phyloP scores from a whole-genome alignment of 37 sponge, comb jelly and placozoan species.

The Bolinopsis microptera region DNA sequence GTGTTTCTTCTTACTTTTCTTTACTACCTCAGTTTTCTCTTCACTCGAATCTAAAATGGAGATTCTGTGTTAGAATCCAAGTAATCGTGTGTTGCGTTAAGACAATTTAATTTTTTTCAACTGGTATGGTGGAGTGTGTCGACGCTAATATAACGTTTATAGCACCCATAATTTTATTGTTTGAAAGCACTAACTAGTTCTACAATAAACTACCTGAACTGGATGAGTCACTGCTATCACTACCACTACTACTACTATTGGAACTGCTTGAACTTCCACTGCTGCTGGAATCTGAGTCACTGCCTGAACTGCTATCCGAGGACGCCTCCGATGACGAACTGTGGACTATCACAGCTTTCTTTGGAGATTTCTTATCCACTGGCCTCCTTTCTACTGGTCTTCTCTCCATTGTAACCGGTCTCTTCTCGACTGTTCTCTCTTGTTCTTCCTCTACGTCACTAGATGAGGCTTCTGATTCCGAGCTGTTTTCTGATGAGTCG shows the following conservation, averaged over 20 bases:
- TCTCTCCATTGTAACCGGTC: neutral
- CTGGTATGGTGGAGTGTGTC: too few species aligned
- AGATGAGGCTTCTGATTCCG: neutral
- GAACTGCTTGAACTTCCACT: conserved; percentile 34
- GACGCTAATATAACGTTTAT: too few species aligned
- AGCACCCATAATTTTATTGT: too few species aligned
- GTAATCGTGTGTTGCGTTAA: too few species aligned
- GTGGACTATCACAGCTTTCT: conserved; percentile 23
- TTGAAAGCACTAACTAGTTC: neutral
- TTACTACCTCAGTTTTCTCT: too few species aligned
- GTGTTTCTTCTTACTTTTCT: neutral
- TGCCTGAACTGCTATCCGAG: conserved; percentile 31
- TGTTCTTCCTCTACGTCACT: neutral
- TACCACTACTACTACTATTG: neutral
- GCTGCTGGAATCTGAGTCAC: conserved; percentile 14
- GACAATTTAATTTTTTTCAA: too few species aligned
- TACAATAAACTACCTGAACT: conserved; percentile 28
- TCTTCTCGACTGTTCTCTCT: neutral
- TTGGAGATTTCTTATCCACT: neutral
- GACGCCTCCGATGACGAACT: conserved; percentile 16
- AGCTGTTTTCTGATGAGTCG: conserved; percentile 15
- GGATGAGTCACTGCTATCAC: conserved; percentile 5
- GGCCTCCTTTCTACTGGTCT: neutral
- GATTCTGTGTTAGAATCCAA: too few species aligned
- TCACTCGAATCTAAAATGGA: neutral